phyloP scores from a whole-genome alignment of 2,888 invertebrate genomes.

The Caradrina kadenii region DNA sequence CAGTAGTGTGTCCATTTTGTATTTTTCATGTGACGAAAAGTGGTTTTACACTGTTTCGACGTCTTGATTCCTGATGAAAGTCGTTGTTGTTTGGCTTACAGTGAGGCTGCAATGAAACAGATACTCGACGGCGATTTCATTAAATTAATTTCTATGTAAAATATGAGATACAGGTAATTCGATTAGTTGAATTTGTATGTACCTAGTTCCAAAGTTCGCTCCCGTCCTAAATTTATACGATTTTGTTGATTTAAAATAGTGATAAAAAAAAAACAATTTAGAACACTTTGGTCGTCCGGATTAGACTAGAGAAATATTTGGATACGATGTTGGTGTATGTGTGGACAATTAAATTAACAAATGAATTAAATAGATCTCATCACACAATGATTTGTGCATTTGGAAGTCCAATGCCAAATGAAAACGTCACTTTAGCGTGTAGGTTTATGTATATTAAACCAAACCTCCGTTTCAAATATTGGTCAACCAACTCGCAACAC shows the following conservation, averaged over 20 bases:
- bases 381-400: constrained; percentile 9
- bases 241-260: constrained; percentile 63
- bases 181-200: constrained; percentile 70
- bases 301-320: constrained; percentile 55
- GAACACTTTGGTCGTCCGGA: constrained; percentile 53
- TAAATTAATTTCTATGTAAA: constrained; percentile 73
- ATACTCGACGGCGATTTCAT: constrained; percentile 68
- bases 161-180: constrained; percentile 69
- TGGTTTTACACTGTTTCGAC: constrained; percentile 64
- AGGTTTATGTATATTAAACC: constrained; percentile 8
- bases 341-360: constrained; percentile 9
- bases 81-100: constrained; percentile 39
- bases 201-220: constrained; percentile 77
- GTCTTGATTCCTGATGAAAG: constrained; percentile 40
- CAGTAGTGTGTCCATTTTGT: constrained; percentile 60
- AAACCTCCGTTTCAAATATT: constrained; percentile 27
- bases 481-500: constrained; percentile 11
- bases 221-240: constrained; percentile 88
- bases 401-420: constrained; percentile 15
- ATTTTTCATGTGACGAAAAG: constrained; percentile 58
- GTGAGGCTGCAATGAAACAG: constrained; percentile 80
- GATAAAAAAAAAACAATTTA: constrained; percentile 36
- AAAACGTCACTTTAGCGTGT: constrained; percentile 16
- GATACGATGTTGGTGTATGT: constrained; percentile 46
- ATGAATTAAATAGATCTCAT: constrained; percentile 21